Evolutionary conservation across 2,888 invertebrate genomes (phyloP).

Genomic region (Caenorhabditis virilis): DNA sequence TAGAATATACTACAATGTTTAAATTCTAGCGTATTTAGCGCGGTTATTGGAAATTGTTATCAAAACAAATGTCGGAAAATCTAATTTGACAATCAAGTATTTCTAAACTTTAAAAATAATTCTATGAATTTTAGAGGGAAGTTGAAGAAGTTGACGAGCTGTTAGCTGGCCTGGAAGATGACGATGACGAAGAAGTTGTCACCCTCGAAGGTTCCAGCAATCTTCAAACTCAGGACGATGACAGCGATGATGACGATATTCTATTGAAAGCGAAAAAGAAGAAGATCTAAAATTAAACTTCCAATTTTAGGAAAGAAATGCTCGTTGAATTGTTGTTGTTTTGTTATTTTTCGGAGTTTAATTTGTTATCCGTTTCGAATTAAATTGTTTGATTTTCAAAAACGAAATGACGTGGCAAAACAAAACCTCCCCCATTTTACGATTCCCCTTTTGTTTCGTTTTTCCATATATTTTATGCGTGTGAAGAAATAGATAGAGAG

Average conservation of each 20-base stretch:
- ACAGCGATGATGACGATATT: slow-evolving; percentile 4
- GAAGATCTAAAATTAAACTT: background rate
- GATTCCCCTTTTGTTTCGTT: background rate
- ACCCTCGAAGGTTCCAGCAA: slow-evolving; percentile 2
- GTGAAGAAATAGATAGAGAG: background rate
- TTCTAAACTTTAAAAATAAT: too few relatives aligned
- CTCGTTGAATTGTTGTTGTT: background rate
- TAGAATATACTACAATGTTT: too few relatives aligned
- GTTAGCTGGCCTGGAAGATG: slow-evolving; percentile 42
- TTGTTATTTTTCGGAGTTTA: background rate
- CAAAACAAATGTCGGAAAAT: too few relatives aligned
- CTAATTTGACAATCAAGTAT: too few relatives aligned
- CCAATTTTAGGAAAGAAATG: background rate
- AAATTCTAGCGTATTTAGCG: too few relatives aligned
- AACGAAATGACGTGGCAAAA: too few relatives aligned
- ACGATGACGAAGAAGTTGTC: slow-evolving; percentile 40
- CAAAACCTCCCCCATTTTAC: too few relatives aligned
- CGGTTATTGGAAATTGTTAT: too few relatives aligned
- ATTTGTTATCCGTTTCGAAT: too few relatives aligned
- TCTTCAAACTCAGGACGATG: too few relatives aligned
- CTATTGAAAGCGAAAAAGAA: slow-evolving; percentile 12
- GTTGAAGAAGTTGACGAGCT: slow-evolving; percentile 40
- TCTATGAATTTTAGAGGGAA: slow-evolving; percentile 31
- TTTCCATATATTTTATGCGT: background rate
- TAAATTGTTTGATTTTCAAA: too few relatives aligned